Evolutionary conservation across 2,797 vertebrate genomes (phyloP), one percentile per base, ranked within the genome.

Genomic region (Chanos chanos): DNA sequence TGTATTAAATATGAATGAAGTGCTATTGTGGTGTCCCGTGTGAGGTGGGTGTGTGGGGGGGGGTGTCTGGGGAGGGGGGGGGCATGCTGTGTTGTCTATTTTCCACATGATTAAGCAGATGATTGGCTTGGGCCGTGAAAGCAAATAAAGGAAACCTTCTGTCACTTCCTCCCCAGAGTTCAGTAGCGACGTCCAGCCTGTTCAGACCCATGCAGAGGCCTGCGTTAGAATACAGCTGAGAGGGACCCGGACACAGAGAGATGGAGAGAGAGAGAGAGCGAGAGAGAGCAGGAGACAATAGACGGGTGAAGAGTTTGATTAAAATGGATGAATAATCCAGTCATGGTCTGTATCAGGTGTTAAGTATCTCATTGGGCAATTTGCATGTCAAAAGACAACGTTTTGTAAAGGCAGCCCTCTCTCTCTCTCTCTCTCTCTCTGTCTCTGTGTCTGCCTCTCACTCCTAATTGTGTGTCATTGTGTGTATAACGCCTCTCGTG

Each of bases 51-150:
- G n/a, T n/a, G n/a, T n/a, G n/a, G n/a, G n/a, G n/a, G n/a, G n/a
- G n/a, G n/a, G n/a, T n/a, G n/a, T n/a, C n/a, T n/a, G n/a, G n/a
- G n/a, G n/a, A n/a, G n/a, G n/a, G n/a, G n/a, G n/a, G 86, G 83
- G 86, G 85, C 87, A 88, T 87, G 86, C 74, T 18, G 81, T 78
- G 75, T 91, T 84, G 83, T 92, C 77, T 89, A 96, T 98, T 98
- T 98, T 92, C 91, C 92, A 93, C 93, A 94, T 89, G 89, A 95
- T 97, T 96, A 94, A 94, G 86, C 94, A 90, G 93, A 97, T 96
- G 95, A 98, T 94, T 98, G 61, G 83, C 90, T 88, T 87, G 89
- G 89, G 83, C 81, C 79, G 71, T 82, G 75, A 92, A 94, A 92
- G 94, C 94, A 97, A 97, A 97, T 93, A 94, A 92, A 89, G 86